Percentiles rank a stretch among this genome's conserved stretches.
phyloP scores from a whole-genome alignment of 2,797 vertebrate genomes.

The Anguilla megastoma region DNA sequence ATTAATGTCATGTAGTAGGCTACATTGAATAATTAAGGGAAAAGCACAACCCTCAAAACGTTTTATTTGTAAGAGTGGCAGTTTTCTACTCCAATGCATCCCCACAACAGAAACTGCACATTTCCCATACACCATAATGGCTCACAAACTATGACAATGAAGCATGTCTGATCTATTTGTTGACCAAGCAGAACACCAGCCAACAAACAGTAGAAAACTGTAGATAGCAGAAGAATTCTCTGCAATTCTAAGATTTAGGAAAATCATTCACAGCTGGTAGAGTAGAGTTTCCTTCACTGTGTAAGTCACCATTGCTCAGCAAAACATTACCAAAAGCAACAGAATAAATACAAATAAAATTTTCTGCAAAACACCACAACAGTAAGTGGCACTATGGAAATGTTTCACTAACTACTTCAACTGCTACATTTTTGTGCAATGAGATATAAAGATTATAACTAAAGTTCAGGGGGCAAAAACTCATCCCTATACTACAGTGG shows the following conservation, averaged over 20 bases:
- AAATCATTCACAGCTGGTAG: background rate
- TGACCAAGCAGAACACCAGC: background rate
- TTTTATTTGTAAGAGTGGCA: background rate
- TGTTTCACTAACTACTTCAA: background rate
- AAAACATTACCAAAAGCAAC: background rate
- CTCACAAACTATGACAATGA: background rate
- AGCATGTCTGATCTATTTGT: background rate
- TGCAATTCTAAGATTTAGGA: background rate
- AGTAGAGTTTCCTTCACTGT: conserved; percentile 3
- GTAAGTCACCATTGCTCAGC: conserved; percentile 2
- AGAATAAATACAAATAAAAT: background rate
- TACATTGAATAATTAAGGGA: background rate
- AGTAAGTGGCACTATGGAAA: background rate
- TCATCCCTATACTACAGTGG: background rate
- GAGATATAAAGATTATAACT: background rate
- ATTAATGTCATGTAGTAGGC: background rate
- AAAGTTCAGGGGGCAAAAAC: no score
- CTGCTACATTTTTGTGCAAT: background rate
- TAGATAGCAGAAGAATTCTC: background rate
- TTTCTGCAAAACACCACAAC: background rate
- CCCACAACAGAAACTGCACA: background rate
- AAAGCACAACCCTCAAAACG: background rate
- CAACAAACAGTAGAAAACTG: background rate
- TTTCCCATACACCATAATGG: background rate
- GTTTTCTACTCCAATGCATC: background rate